phyloP scores from a whole-genome alignment of 2,113 vertebrate genomes.

The Dipodomys spectabilis region DNA sequence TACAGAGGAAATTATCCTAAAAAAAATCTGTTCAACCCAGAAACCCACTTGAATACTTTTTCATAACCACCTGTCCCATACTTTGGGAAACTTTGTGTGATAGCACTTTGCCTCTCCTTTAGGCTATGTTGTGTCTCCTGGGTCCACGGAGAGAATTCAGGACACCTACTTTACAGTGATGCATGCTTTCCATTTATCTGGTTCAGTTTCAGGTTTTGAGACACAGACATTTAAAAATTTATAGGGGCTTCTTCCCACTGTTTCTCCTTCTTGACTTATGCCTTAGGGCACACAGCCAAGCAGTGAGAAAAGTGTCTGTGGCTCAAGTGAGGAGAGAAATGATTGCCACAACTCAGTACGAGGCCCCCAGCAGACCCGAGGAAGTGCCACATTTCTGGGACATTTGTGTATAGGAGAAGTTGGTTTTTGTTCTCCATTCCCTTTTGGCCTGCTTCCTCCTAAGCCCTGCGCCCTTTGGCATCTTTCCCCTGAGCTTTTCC shows the following conservation, averaged over 20 bases:
- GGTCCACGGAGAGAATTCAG: conserved; percentile 35
- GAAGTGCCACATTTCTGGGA: not conserved
- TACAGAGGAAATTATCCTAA: conserved; percentile 29
- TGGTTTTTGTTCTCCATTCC: not conserved
- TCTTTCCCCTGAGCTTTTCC: not conserved
- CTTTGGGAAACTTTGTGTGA: not conserved
- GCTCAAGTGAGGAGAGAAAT: not conserved
- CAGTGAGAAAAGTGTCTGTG: not conserved
- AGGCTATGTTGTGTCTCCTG: not conserved
- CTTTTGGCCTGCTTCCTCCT: not conserved
- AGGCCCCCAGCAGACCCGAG: accelerated
- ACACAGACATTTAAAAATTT: conserved; percentile 9
- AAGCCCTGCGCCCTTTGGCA: not conserved
- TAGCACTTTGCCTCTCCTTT: not conserved
- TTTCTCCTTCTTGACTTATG: not conserved
- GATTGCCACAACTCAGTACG: not conserved
- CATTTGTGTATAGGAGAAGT: not conserved
- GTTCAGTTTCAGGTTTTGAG: conserved; percentile 48
- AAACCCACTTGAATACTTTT: conserved; percentile 60
- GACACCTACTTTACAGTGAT: conserved; percentile 50
- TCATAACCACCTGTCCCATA: not conserved
- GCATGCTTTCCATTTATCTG: conserved; percentile 7
- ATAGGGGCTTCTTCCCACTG: not conserved
- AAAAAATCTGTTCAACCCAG: conserved; percentile 60
- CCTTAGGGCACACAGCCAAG: not conserved